A percentile compares a stretch with the other conserved stretches of the same genome.
These are phyloP conservation scores for Oncorhynchus kisutch DNA, from an alignment of 2,113 vertebrate species.

Conservation along the genomic window DNA sequence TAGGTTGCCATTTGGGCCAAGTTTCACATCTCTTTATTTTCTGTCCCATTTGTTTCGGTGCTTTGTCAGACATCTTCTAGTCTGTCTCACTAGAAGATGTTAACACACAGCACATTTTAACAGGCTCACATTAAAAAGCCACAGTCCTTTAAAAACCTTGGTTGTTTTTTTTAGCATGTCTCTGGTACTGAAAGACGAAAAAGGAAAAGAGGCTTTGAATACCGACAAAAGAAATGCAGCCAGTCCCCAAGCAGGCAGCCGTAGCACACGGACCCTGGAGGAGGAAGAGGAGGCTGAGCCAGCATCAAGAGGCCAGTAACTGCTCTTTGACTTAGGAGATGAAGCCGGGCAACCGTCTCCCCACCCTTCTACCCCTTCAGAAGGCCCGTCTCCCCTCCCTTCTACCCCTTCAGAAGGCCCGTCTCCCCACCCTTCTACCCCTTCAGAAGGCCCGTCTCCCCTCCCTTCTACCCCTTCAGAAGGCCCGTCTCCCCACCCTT, in stretches of 20 bases:
- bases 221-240: no score
- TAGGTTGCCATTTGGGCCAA: no score
- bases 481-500: no score
- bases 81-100: slow-evolving; percentile 70
- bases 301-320: slow-evolving; percentile 6
- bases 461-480: no score
- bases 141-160: slow-evolving; percentile 66
- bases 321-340: slow-evolving; percentile 1
- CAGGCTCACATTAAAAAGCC: slow-evolving; percentile 76
- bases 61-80: slow-evolving; percentile 61
- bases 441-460: no score
- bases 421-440: no score
- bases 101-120: slow-evolving; percentile 77
- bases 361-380: slow-evolving; percentile 30
- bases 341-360: slow-evolving; percentile 26
- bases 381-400: no score
- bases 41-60: slow-evolving; percentile 74
- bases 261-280: background rate
- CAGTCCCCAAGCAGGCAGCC: slow-evolving; percentile 16
- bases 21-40: slow-evolving; percentile 55
- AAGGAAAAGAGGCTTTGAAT: slow-evolving; percentile 56
- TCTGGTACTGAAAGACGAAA: slow-evolving; percentile 40
- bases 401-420: slow-evolving; percentile 26
- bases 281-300: slow-evolving; percentile 5
- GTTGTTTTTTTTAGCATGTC: slow-evolving; percentile 78